Evolutionary conservation across 2,797 vertebrate species (phyloP).

Genomic region (Poecile montanus): DNA sequence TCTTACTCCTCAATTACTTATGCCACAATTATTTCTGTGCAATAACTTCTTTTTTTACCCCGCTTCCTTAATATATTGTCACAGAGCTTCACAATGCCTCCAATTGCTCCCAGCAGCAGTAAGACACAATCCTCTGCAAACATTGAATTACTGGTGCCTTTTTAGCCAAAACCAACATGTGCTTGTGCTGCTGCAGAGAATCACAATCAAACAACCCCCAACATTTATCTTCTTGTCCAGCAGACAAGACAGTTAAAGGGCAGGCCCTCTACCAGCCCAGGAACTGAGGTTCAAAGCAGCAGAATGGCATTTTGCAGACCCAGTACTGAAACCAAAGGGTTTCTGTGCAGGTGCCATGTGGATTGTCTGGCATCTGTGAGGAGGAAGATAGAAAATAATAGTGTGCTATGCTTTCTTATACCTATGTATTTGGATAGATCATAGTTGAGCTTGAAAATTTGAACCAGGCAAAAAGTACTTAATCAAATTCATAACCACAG

Average conservation of each 20-base stretch:
- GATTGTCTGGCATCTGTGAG: neutral
- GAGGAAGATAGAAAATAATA: neutral
- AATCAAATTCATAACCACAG: neutral
- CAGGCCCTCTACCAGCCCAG: neutral
- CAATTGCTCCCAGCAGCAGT: neutral
- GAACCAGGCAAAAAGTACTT: neutral
- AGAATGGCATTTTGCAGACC: neutral
- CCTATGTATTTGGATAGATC: neutral
- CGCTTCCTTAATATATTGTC: neutral
- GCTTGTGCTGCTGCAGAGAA: neutral
- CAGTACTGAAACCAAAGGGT: neutral
- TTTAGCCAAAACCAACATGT: neutral
- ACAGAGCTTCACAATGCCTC: neutral
- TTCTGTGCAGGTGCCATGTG: neutral
- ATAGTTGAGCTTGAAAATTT: neutral
- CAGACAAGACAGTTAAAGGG: neutral
- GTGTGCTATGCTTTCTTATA: neutral
- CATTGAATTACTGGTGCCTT: neutral
- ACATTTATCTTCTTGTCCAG: neutral
- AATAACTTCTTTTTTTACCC: neutral
- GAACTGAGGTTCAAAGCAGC: neutral
- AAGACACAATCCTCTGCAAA: neutral
- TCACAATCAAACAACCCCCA: neutral
- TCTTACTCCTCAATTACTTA: neutral
- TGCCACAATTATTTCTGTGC: neutral